Evolutionary conservation across 1,140 invertebrate genomes (phyloP), one percentile per base, ranked within the genome.

Genomic region (Ptiloglossa arizonensis): DNA sequence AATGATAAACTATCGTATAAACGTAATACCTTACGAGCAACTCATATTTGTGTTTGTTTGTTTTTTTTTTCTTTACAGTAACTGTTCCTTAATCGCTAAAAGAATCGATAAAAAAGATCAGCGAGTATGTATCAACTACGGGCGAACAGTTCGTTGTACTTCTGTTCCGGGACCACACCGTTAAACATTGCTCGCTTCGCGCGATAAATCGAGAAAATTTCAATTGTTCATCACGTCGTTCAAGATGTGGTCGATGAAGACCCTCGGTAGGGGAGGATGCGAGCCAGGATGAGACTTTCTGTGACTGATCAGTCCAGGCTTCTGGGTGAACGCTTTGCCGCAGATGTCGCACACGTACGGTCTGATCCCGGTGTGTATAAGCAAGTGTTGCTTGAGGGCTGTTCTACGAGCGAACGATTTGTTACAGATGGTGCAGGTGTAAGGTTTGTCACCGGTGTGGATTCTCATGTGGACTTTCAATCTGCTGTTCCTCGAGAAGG

Each of bases 321-420:
- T 94, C 83, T 96, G 95, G 4, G 94, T 94, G 86, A 96, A 96
- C 0, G 95, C 94, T 77, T 96, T 96, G 5, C 95, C 96, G 87
- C 98, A 98, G 35, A 96, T 94, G 29, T 95, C 95, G 89, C 97
- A 98, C 41, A 95, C 94, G 87, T 96, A 98, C 0, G 97, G 97
- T 48, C 97, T 93, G 84, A 98, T 96, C 0, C 97, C 96, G 0
- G 96, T 96, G 83, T 97, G 97, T 5, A 95, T 96, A 0, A 96
- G 93, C 87, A 97, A 94, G 88, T 98, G 97, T 24, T 93, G 91
- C 38, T 91, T 91, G 8, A 93, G 78, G 0, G 92, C 88, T 6
- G 89, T 92, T 68, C 89, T 87, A 52, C 91, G 79, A 0, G 90
- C 91, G 72, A 94, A 94, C 0, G 90, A 92, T 79, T 95, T 95